phyloP scores from a whole-genome alignment of 1,140 invertebrate genomes.

The Saccostrea cuccullata region DNA sequence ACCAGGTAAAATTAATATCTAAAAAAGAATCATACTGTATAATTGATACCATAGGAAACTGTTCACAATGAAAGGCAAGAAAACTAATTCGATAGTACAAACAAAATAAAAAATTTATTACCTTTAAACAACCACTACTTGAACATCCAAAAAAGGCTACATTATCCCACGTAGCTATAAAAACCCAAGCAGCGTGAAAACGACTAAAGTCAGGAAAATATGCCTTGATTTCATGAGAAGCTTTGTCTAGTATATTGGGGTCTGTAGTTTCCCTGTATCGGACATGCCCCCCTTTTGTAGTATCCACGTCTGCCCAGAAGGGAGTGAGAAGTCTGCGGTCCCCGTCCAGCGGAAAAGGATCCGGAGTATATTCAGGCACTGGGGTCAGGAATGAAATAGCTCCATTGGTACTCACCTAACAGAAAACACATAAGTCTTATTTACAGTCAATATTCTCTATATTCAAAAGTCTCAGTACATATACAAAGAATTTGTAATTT shows the following conservation, averaged over 20 bases:
- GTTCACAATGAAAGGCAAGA: too few relatives aligned
- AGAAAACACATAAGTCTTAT: too few relatives aligned
- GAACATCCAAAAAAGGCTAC: slow-evolving; percentile 49
- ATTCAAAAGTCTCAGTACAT: too few relatives aligned
- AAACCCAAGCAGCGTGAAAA: slow-evolving; percentile 66
- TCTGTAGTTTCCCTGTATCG: slow-evolving; percentile 60
- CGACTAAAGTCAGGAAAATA: slow-evolving; percentile 53
- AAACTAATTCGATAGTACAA: too few relatives aligned
- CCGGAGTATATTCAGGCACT: slow-evolving; percentile 57
- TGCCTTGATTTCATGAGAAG: slow-evolving; percentile 55
- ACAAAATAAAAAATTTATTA: not conserved
- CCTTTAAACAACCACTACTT: not conserved
- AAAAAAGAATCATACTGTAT: too few relatives aligned
- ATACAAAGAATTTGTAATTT: too few relatives aligned
- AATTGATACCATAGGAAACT: too few relatives aligned
- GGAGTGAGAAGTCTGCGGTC: slow-evolving; percentile 59
- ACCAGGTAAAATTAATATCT: too few relatives aligned
- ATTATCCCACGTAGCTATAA: slow-evolving; percentile 67
- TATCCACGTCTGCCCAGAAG: slow-evolving; percentile 70
- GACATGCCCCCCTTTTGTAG: slow-evolving; percentile 56
- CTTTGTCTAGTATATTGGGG: slow-evolving; percentile 46
- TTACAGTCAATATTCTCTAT: too few relatives aligned
- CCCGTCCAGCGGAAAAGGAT: slow-evolving; percentile 60
- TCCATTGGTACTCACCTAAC: slow-evolving; percentile 70
- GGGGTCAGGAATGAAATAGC: slow-evolving; percentile 64